Conservation (phyloP, 2,888 invertebrate species). For the Brenthis ino region DNA sequence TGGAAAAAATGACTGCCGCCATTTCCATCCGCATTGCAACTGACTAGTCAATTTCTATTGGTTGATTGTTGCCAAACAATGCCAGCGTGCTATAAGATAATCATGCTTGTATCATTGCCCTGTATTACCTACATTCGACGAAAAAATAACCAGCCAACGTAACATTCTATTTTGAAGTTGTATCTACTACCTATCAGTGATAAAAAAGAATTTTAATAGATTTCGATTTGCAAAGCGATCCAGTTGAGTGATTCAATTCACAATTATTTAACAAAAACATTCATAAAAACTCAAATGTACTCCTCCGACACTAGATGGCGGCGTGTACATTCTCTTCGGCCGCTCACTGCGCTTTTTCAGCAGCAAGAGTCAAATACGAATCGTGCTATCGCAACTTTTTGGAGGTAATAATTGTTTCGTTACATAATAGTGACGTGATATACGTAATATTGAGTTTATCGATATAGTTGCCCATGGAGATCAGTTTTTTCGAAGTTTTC, state of each 20-base stretch:
- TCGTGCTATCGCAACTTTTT: constrained; percentile 40
- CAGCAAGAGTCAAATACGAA: constrained; percentile 35
- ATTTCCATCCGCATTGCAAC: constrained; percentile 62
- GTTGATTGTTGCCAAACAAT: constrained; percentile 42
- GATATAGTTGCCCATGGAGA: constrained; percentile 40
- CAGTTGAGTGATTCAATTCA: constrained; percentile 22
- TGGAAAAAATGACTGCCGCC: constrained; percentile 54
- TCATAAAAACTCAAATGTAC: constrained; percentile 7
- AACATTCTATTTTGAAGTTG: constrained; percentile 4
- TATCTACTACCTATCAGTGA: not conserved
- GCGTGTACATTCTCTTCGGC: constrained; percentile 31
- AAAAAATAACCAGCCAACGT: constrained; percentile 4
- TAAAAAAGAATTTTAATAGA: constrained; percentile 3
- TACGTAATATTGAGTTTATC: constrained; percentile 41
- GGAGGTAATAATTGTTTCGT: constrained; percentile 33
- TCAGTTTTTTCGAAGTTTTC: constrained; percentile 41
- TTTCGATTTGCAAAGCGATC: constrained; percentile 17
- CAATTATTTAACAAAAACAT: constrained; percentile 25
- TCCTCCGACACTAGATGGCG: constrained; percentile 36
- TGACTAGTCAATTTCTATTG: constrained; percentile 45
- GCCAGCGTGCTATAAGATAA: constrained; percentile 8
- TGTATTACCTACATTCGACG: constrained; percentile 2
- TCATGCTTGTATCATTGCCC: not conserved
- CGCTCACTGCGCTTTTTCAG: constrained; percentile 36
- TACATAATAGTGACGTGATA: constrained; percentile 39